A percentile compares a stretch with the other conserved stretches of the same genome.
These are phyloP conservation scores for cattle (Bos taurus) DNA, from an alignment of 2,113 vertebrate genomes.

Conservation along the genomic window ARS-UCD2.0 NC_037349.1:54119501-54120000, in stretches of 20 bases:
- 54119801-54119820: not conserved
- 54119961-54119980: not conserved
- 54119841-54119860: not conserved
- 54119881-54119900: not conserved
- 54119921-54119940: not conserved
- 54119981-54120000: not conserved
- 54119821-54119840: not conserved
- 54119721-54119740: not conserved
- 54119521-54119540: not conserved
- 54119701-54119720: not conserved
- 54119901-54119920: not conserved
- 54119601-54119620: not conserved
- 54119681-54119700: not conserved
- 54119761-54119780: not conserved
- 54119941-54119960: not conserved
- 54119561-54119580: not conserved
- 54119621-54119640: not conserved
- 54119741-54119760: not conserved
- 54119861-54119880: not conserved
- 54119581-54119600: fast-evolving
- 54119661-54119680: not conserved
- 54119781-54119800: not conserved
- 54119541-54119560: not conserved
- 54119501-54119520: not conserved
- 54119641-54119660: not conserved